phyloP scores from a whole-genome alignment of 2,888 invertebrate species.

The Tridacna crocea region DNA sequence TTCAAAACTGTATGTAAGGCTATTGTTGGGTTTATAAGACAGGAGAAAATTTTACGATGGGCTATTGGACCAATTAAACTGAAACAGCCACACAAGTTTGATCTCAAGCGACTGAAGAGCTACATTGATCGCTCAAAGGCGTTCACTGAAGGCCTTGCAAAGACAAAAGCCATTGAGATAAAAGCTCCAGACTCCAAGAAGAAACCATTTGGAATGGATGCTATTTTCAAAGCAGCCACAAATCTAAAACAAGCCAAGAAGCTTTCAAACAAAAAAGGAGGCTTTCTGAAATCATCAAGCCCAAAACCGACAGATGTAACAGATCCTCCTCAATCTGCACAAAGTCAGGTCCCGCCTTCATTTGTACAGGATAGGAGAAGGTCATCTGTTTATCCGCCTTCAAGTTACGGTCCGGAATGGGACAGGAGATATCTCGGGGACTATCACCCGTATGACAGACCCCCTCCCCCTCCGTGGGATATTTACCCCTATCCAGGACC shows the following conservation, averaged over 20 bases:
- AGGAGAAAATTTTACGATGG: conserved; percentile 61
- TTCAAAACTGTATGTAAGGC: conserved; percentile 64
- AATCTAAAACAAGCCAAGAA: conserved; percentile 41
- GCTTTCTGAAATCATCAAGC: conserved; percentile 44
- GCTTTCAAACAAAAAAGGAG: conserved; percentile 38
- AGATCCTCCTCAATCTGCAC: conserved; percentile 1
- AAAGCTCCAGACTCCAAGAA: conserved; percentile 54
- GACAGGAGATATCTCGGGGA: conserved; percentile 14
- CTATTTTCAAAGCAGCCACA: conserved; percentile 19
- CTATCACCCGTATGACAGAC: conserved; percentile 37
- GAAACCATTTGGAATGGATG: conserved; percentile 32
- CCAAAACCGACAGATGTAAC: conserved; percentile 14
- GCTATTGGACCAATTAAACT: conserved; percentile 63
- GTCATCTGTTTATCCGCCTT: conserved; percentile 6
- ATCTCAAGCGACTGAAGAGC: conserved; percentile 62
- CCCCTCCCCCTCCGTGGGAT: conserved; percentile 33
- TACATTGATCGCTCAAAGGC: conserved; percentile 60
- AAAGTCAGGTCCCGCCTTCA: conserved; percentile 5
- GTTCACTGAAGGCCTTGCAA: conserved; percentile 60
- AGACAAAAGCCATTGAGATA: conserved; percentile 58
- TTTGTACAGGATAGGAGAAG: not conserved
- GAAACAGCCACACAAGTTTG: conserved; percentile 62
- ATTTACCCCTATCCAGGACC: conserved; percentile 25
- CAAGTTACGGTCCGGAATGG: not conserved
- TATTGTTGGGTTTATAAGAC: conserved; percentile 63